These are phyloP conservation scores for Mechanitis mazaeus DNA, from an alignment of 2,888 invertebrate genomes.

Conservation along the genomic window DNA sequence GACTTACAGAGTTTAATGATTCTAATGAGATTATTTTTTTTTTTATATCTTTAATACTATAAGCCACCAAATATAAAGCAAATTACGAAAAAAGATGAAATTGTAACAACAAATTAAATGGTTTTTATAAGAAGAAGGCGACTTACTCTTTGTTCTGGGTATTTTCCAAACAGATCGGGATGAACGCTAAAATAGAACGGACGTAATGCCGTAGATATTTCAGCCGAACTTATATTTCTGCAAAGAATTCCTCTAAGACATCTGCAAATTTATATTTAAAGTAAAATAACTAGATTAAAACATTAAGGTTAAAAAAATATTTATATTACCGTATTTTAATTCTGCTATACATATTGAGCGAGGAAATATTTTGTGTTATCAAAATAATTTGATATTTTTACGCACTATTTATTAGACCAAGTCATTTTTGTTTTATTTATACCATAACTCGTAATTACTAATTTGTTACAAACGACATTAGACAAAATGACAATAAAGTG, in stretches of 20 bases:
- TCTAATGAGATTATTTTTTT: no score
- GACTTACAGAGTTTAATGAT: no score
- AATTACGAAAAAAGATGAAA: neutral
- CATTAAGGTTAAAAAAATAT: neutral
- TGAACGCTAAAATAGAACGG: constrained; percentile 97
- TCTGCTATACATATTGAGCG: constrained; percentile 15
- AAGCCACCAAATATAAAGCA: neutral
- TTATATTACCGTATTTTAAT: constrained; percentile 56
- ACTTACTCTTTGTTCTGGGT: constrained; percentile 89
- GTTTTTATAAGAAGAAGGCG: no score
- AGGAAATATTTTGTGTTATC: constrained; percentile 12
- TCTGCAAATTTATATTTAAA: constrained; percentile 28
- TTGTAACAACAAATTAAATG: no score
- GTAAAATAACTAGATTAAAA: neutral
- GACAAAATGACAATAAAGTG: neutral
- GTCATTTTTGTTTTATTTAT: constrained; percentile 21
- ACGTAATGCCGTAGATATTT: constrained; percentile 91
- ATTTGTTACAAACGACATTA: constrained; percentile 8
- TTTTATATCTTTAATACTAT: no score
- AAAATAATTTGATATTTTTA: constrained; percentile 13
- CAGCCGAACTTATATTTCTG: constrained; percentile 81
- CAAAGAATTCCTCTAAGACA: constrained; percentile 46
- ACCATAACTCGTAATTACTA: neutral
- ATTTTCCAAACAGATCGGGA: constrained; percentile 95
- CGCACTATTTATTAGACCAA: constrained; percentile 32